Percentiles rank a stretch among this genome's conserved stretches.
Evolutionary conservation across 2,888 invertebrate genomes (phyloP).

Genomic region (Drosophila putrida): DNA sequence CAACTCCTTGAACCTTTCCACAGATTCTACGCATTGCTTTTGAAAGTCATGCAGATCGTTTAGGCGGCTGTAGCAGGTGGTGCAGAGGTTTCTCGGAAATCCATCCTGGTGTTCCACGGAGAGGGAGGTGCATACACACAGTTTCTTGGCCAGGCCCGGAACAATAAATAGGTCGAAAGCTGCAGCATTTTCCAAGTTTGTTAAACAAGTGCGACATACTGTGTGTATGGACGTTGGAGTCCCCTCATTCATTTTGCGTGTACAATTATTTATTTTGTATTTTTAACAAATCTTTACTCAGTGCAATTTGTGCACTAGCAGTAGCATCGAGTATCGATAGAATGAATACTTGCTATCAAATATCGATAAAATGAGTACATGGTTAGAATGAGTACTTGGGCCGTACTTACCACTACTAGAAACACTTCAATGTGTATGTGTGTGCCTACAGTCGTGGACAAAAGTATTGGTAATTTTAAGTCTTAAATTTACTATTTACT

Average conservation of each 20-base stretch:
- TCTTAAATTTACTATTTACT: no score
- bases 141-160: conserved; percentile 81
- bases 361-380: conserved; percentile 28
- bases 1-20: conserved; percentile 73
- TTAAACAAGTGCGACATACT: conserved; percentile 82
- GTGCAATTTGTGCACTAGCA: neutral
- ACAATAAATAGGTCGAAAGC: conserved; percentile 73
- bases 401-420: conserved; percentile 33
- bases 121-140: conserved; percentile 80
- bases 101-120: conserved; percentile 80
- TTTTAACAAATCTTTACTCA: neutral
- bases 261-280: conserved; percentile 1
- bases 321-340: conserved; percentile 16
- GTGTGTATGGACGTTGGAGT: conserved; percentile 51
- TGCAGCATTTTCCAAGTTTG: conserved; percentile 60
- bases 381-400: neutral
- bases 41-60: conserved; percentile 81
- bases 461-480: no score
- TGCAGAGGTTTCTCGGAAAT: conserved; percentile 79
- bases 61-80: conserved; percentile 71
- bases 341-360: conserved; percentile 17
- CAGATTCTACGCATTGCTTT: conserved; percentile 76
- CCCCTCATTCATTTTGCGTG: conserved; percentile 47
- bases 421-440: neutral
- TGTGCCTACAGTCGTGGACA: neutral